Base-by-base conservation (phyloP, 2,113 vertebrate genomes). In the Pedionomus torquatus region DNA sequence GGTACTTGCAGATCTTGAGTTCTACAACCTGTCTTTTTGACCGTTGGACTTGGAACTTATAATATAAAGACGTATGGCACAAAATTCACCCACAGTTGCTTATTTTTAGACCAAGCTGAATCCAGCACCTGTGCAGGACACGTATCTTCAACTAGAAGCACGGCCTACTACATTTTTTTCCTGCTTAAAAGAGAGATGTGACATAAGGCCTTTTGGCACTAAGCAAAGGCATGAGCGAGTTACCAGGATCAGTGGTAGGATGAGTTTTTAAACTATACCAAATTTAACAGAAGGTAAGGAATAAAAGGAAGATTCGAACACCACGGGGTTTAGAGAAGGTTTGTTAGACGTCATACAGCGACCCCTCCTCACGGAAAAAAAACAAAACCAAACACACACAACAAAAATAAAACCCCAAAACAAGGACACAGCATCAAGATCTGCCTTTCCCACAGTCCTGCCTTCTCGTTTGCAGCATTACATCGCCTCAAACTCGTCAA, bases 401-500 rank as follows among this genome's bases (percentile, higher is more conserved):
- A 80, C 65, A 92, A 30, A 41, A 93, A 81, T 48, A n/a, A 44
- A 35, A 11, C 6, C 16, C n/a, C 52, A 49, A 91, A 91, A 81
- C 48, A 91, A 93, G 51, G 89, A 72, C 71, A 93, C 95, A 93
- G 91, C 85, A 64, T 93, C 90, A 96, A 93, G 91, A 96, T 96
- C 96, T 96, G 97, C 96, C 69, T 89, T 95, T 79, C 90, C 93
- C 96, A 90, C 54, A 96, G 97, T 97, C 88, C 94, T 93, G 81
- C 66, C 31, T 44, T 74, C 78, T 77, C 43, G 28, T 44, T 31
- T 21, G 71, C 31, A 18, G 33, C 17, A 28, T 94, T 99, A 99
- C 98, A 99, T 98, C n/a, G 99, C 98, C 95, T 99, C 99, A 43
- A 99, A 99, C 98, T 99, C 99, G 15, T 99, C 99, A 13, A 99